Base-by-base conservation (phyloP, 2,113 vertebrate genomes). In the Typhlomys cinereus region DNA sequence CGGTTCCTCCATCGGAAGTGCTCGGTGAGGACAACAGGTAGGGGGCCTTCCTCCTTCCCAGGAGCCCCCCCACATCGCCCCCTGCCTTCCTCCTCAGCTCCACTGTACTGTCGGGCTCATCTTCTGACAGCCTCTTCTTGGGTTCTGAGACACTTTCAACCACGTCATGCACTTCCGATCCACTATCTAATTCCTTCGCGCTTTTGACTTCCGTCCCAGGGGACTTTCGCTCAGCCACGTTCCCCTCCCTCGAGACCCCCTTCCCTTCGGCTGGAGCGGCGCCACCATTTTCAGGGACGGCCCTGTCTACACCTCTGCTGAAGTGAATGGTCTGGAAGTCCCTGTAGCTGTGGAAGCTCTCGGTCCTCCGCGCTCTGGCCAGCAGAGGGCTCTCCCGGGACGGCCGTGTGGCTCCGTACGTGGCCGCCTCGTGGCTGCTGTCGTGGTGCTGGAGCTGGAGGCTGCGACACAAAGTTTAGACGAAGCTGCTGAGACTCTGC, bases 331-430 rank as follows among this genome's bases (percentile, higher is more conserved):
- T 98, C 97, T 99, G 99, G 94, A 99, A 99, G 97, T 99, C 99
- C 94, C 98, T 95, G 93, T 99, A 99, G 95, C 99, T 99, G 98
- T 99, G 98, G 94, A 99, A 99, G 96, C 99, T 99, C 97, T 99
- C 99, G 0, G 99, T 99, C 90, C 99, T 97, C 70, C 99, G 98
- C 1, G 99, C 99, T 27, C 99, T 98, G 66, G 99, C 99, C 97
- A 99, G 88, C 23, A 99, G 95, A 27, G 99, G 99, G 88, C 99
- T 99, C 97, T 99, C 99, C 88, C 99, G 98, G 97, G 99, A 99
- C 0, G 99, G 99, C 64, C 99, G 97, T 88, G 99, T 95, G 1
- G 99, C 98, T 29, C 99, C 99, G 0, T 99, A 99, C 0, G 99
- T 99, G 13, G 99, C 98, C 9, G 97, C 97, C 97, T 99, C 99